phyloP scores from a whole-genome alignment of 1,140 invertebrate species.

The Oscheius sp. region DNA sequence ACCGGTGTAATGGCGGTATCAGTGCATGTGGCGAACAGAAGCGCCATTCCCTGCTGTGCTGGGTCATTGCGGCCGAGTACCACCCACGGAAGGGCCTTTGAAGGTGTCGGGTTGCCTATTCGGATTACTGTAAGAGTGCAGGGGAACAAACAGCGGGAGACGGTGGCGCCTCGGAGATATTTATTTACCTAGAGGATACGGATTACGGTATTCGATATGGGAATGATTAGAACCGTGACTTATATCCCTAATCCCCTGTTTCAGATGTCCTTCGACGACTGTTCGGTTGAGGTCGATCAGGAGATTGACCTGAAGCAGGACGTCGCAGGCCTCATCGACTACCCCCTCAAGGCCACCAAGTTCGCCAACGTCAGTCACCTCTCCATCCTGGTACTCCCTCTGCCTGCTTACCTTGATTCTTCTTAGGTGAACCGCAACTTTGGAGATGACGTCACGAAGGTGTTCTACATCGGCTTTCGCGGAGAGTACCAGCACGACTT shows the following conservation, averaged over 20 bases:
- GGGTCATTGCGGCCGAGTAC: no score
- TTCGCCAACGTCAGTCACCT: constrained; percentile 23
- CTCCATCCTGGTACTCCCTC: background rate
- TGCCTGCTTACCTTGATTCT: background rate
- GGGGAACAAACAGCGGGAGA: background rate
- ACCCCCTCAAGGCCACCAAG: constrained; percentile 31
- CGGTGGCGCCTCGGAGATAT: no score
- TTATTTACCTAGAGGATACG: no score
- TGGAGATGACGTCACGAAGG: constrained; percentile 22
- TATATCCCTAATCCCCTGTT: no score
- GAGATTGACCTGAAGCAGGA: constrained; percentile 33
- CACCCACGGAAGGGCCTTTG: no score
- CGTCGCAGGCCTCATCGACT: constrained; percentile 23
- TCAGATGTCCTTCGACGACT: constrained; percentile 32
- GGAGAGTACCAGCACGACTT: constrained; percentile 38
- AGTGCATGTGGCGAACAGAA: no score
- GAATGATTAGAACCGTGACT: no score
- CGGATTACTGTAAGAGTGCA: background rate
- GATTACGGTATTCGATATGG: no score
- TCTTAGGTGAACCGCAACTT: constrained; percentile 19
- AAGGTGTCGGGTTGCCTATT: no score
- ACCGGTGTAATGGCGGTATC: no score
- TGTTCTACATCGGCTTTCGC: constrained; percentile 30
- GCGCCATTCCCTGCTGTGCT: no score
- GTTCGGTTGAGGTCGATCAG: constrained; percentile 27